These are phyloP conservation scores for Agrochola lychnidis DNA, from an alignment of 2,888 invertebrate genomes.

Conservation along the genomic window DNA sequence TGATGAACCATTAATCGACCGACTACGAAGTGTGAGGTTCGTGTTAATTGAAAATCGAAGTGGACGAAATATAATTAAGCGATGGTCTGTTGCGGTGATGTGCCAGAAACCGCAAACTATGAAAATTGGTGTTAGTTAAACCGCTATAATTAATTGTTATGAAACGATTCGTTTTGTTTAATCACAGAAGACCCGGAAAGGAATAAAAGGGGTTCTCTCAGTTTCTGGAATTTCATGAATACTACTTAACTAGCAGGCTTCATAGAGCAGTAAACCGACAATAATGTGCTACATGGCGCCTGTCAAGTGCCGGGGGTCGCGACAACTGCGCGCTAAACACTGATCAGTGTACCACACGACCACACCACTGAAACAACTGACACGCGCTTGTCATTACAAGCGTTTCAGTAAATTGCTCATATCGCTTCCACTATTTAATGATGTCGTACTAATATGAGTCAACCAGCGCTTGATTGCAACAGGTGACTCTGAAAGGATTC, in stretches of 20 bases:
- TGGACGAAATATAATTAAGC: neutral
- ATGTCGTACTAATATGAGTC: neutral
- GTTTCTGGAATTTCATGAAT: neutral
- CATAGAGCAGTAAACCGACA: too few species aligned
- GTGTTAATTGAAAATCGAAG: conserved; percentile 11
- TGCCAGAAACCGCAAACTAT: neutral
- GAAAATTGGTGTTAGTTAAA: neutral
- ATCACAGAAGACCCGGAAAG: neutral
- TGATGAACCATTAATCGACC: neutral
- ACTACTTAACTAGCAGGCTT: neutral
- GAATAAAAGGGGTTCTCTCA: neutral
- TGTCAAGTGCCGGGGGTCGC: neutral
- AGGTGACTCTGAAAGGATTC: neutral
- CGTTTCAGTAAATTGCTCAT: neutral
- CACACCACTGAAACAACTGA: neutral
- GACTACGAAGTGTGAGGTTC: neutral
- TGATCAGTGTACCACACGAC: neutral
- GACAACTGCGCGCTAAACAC: too few species aligned
- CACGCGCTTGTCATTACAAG: neutral
- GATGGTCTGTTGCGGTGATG: neutral
- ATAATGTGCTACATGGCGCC: too few species aligned
- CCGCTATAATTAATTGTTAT: neutral
- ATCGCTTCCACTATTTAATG: neutral
- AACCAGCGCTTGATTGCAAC: neutral
- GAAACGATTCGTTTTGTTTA: neutral